Evolutionary conservation across 1,140 invertebrate genomes (phyloP).

Genomic region (Lordiphosa collinella): DNA sequence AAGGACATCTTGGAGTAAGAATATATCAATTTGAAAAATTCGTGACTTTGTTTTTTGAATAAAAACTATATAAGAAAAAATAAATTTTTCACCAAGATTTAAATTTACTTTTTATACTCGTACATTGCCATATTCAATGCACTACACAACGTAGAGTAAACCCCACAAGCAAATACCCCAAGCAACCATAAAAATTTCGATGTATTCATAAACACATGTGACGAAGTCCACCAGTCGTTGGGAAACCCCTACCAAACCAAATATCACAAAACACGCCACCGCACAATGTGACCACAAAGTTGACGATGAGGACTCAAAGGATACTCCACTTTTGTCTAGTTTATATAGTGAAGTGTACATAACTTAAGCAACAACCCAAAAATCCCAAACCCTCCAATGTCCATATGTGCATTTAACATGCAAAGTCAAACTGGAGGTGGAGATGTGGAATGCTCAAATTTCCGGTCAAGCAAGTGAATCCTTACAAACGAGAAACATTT

Average conservation of each 20-base stretch:
- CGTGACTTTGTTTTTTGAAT: no score
- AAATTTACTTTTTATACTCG: no score
- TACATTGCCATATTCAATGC: no score
- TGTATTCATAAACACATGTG: slow-evolving; percentile 75
- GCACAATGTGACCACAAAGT: slow-evolving; percentile 40
- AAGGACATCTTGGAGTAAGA: no score
- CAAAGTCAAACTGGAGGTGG: slow-evolving; percentile 33
- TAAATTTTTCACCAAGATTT: no score
- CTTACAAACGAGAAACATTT: slow-evolving; percentile 38
- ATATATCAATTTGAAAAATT: no score
- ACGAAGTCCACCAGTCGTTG: slow-evolving; percentile 15
- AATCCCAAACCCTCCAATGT: slow-evolving; percentile 36
- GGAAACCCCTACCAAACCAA: slow-evolving; percentile 33
- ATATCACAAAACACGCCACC: slow-evolving; percentile 49
- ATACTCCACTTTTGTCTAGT: slow-evolving; percentile 27
- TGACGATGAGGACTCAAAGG: slow-evolving; percentile 26
- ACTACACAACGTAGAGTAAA: slow-evolving; percentile 16
- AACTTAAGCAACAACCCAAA: slow-evolving; percentile 36
- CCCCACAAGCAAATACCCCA: slow-evolving; percentile 32
- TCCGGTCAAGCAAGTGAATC: slow-evolving; percentile 71
- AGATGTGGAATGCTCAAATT: slow-evolving; percentile 51
- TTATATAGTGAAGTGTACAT: slow-evolving; percentile 53
- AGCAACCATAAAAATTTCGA: slow-evolving; percentile 67
- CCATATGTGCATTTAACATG: slow-evolving; percentile 75
- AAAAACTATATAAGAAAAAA: no score